Evolutionary conservation across 1,140 invertebrate species (phyloP), one percentile per base, ranked within the genome.

Genomic region (Muscidifurax raptorellus): DNA sequence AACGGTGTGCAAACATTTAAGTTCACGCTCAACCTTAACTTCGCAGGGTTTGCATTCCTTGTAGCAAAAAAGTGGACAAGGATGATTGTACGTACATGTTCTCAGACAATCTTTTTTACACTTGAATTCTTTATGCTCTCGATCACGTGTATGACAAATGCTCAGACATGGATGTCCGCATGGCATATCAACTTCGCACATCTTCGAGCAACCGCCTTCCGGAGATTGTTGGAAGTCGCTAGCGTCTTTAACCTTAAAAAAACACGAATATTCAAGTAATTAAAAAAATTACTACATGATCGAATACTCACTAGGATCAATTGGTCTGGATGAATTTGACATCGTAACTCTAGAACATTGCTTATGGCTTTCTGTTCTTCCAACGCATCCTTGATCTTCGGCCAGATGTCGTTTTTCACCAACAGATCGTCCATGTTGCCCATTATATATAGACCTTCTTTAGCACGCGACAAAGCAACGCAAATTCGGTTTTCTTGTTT

Each of bases 391-490:
- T 92, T 90, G 36, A 96, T 94, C 81, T 93, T 90, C 2, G 85
- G 88, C 95, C 95, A 96, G 10, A 95, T 88, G 69, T 91, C 86
- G 59, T 92, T 94, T 81, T 93, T 92, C 9, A 81, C 81, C 81
- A 90, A 90, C 12, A 97, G 88, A 28, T 94, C 93, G 2, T 94
- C 89, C 87, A 97, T 95, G 91, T 97, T 97, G 71, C 95, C 95
- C 85, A 96, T 93, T n/a, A 95, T 92, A 88, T 93, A 96, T 64
- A 80, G 96, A 88, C 96, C 97, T 92, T 95, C 94, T 89, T 95
- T 96, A 0, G 97, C 97, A 87, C 97, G 92, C 0, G 97, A 98
- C 9, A 98, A 91, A 10, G 97, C 79, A 7, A 80, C 79, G 25
- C 79, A 80, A 66, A 98, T 94, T 79, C 97, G 93, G 92, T 98